These are phyloP conservation scores for Equus przewalskii DNA, from an alignment of 2,113 vertebrate species.

Conservation along the genomic window DNA sequence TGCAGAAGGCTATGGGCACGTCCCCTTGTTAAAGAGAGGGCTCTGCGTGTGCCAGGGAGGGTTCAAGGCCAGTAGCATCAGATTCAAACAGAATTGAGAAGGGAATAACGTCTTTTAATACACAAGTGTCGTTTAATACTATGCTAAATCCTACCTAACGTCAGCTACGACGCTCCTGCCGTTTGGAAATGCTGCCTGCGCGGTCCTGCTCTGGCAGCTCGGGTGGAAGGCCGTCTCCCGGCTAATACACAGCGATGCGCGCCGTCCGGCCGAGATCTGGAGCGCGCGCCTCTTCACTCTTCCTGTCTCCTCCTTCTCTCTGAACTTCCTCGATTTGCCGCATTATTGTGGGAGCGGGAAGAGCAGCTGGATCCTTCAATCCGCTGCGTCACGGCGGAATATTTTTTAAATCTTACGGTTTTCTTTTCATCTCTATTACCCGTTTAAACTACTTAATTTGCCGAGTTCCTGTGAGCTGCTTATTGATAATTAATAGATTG, in stretches of 20 bases:
- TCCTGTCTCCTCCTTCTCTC: background rate
- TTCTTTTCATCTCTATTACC: conserved; percentile 64
- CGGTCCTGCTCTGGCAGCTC: background rate
- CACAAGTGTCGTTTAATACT: background rate
- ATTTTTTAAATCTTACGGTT: background rate
- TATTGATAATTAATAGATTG: conserved; percentile 88
- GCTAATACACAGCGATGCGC: accelerated
- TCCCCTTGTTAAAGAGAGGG: no score
- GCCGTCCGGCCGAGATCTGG: background rate
- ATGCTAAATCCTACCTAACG: background rate
- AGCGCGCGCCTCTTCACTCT: background rate
- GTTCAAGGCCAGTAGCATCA: background rate
- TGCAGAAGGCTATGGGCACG: accelerated
- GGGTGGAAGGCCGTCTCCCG: background rate
- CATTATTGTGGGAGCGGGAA: background rate
- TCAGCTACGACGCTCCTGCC: accelerated
- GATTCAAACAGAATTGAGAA: background rate
- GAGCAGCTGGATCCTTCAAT: background rate
- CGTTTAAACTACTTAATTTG: conserved; percentile 78
- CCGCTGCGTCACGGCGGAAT: background rate
- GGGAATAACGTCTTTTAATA: background rate
- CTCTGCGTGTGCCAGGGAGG: background rate
- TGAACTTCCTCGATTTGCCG: background rate
- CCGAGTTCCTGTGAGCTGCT: conserved; percentile 75
- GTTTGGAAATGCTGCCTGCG: background rate